phyloP scores from a whole-genome alignment of 2,888 invertebrate species.

The Thereva nobilitata region DNA sequence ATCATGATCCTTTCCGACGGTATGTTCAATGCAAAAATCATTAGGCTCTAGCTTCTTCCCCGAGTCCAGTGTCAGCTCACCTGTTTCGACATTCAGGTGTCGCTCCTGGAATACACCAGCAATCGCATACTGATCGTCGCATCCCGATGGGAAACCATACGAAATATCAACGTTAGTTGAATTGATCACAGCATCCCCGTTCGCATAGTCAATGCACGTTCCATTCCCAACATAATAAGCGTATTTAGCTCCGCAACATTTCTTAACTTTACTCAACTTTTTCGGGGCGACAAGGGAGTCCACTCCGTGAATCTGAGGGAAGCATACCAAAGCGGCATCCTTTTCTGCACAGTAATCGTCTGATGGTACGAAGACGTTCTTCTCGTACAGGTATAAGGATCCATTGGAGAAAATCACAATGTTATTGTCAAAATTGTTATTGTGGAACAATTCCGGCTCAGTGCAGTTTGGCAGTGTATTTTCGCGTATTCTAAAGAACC shows the following conservation, averaged over 20 bases:
- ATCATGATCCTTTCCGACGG: conserved; percentile 18
- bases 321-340: conserved; percentile 68
- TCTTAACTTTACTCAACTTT: conserved; percentile 58
- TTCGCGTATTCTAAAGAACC: conserved; percentile 57
- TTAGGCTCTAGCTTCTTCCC: conserved; percentile 49
- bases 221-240: conserved; percentile 64
- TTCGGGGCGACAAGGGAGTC: conserved; percentile 46
- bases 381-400: conserved; percentile 63
- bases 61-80: conserved; percentile 61
- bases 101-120: conserved; percentile 64
- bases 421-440: conserved; percentile 33
- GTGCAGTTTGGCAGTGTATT: conserved; percentile 53
- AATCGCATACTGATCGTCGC: conserved; percentile 62
- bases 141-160: conserved; percentile 62
- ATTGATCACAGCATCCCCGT: conserved; percentile 46
- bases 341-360: conserved; percentile 71
- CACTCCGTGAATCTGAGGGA: conserved; percentile 52
- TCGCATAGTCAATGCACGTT: conserved; percentile 58
- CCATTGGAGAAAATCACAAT: conserved; percentile 68
- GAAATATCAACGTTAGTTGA: conserved; percentile 55
- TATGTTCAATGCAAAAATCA: conserved; percentile 47
- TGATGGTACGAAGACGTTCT: conserved; percentile 60
- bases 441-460: conserved; percentile 56
- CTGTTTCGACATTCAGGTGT: conserved; percentile 59
- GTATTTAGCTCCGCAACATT: conserved; percentile 73